Base-by-base conservation (phyloP, 1,140 invertebrate species). In the Bombus vancouverensis region DNA sequence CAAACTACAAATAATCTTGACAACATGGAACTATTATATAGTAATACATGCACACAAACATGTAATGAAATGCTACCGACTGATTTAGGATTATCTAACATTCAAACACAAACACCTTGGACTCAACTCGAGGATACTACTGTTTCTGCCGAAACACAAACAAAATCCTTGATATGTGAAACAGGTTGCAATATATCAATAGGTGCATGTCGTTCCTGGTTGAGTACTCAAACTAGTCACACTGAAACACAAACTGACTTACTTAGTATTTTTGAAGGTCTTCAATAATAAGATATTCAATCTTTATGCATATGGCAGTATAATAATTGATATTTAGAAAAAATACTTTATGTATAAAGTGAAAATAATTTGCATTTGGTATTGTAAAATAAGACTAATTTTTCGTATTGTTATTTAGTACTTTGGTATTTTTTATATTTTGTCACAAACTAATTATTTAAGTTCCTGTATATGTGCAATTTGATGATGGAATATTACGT, bases 31-130 rank as follows among this genome's bases (percentile, higher is more conserved):
- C 91, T 96, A 81, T 94, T 96, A 18, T 96, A 96, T 79, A 96
- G 92, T 59, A 95, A 96, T 85, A 96, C 95, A 89, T 96, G 95
- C 85, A 97, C 96, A 5, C 96, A 97, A 91, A 97, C 96, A 18
- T 96, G 96, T 83, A 94, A 96, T 75, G 96, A 96, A 34, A 95
- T 96, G 62, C 89, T 96, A 37, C 93, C 94, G 62, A 93, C 92
- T 79, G 96, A 96, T 89, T 91, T 96, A 9, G 95, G 94, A 5
- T 92, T 96, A 37, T 96, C 95, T 15, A 95, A 96, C 81, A 96
- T 96, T 66, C 96, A 97, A 89, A 97, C 96, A 0, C 96, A 97
- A 89, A 97, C 96, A 2, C 93, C 95, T 32, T 96, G 95, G 95
- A 89, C 94, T 42, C 91, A 93, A 77, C 89, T 93, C 8, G 93